A percentile compares a stretch with the other conserved stretches of the same genome.
These are phyloP conservation scores for Pegea sp. DNA, from an alignment of 23 tunicate species.

Conservation along the genomic window DNA sequence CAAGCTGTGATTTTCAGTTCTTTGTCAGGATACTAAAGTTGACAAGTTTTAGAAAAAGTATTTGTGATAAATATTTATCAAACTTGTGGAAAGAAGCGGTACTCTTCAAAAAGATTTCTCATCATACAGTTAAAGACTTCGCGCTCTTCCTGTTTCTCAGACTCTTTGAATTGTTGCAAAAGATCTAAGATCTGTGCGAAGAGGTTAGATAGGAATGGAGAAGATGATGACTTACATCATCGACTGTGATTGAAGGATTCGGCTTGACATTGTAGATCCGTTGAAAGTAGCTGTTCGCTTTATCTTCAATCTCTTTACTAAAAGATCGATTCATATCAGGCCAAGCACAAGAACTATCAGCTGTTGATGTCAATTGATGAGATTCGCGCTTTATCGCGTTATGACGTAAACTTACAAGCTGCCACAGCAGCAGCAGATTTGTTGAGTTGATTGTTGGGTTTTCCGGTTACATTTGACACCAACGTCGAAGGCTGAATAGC, in stretches of 20 bases:
- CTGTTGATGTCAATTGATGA: no score
- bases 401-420: no score
- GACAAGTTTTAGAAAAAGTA: not conserved
- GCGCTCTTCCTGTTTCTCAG: conserved; percentile 42
- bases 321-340: conserved; percentile 81
- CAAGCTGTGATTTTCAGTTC: conserved; percentile 84
- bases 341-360: conserved; percentile 59
- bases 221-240: conserved; percentile 11
- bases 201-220: not conserved
- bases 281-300: conserved; percentile 85
- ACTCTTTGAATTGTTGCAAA: conserved; percentile 59
- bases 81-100: conserved; percentile 71
- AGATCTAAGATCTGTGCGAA: conserved; percentile 44
- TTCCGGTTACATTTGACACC: no score
- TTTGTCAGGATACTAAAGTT: conserved; percentile 80
- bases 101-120: conserved; percentile 79
- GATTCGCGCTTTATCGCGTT: no score
- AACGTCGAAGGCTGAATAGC: no score
- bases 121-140: conserved; percentile 93
- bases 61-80: not conserved
- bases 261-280: conserved; percentile 80
- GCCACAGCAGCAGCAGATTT: no score
- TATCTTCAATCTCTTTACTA: conserved; percentile 83
- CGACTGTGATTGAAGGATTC: conserved; percentile 34
- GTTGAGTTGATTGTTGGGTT: no score